Evolutionary conservation across 2,888 invertebrate genomes (phyloP), one percentile per base, ranked within the genome.

Genomic region (Tubulanus polymorphus): DNA sequence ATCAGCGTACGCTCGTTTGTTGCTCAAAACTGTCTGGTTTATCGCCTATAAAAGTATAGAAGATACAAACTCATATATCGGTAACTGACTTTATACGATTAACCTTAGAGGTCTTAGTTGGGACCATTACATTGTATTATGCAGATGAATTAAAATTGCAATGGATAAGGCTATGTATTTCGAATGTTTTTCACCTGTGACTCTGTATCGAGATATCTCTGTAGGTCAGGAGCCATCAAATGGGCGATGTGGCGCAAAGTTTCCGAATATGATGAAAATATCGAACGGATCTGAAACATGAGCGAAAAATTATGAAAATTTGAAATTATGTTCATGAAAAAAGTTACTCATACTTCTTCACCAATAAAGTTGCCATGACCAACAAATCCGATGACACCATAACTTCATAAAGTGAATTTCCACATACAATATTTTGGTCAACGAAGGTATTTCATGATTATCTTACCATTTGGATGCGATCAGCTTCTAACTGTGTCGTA

Each of bases 21-120:
- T 79, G 57, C 72, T 72, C 51, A 79, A 61, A 48, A 78, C 67
- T 10, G 73, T 72, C 61, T 78, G 76, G 61, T 78, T 78, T 15
- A 78, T 70, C 37, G 67, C 52, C 76, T 76, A 66, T 0, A 61
- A 60, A 35, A 37, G 28, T 18, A 37, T 35, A 15, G 12, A 15
- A 35, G 35, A 35, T 35, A 15, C 12, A 35, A n/a, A 35, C 35
- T 15, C n/a, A 15, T 35, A n/a, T n/a, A n/a, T 48, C 8, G 6
- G 49, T 10, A 30, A 49, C 28, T n/a, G n/a, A n/a, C n/a, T n/a
- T n/a, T n/a, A n/a, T n/a, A n/a, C n/a, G n/a, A n/a, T n/a, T n/a
- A n/a, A n/a, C n/a, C n/a, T n/a, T n/a, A n/a, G n/a, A n/a, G n/a
- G n/a, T 35, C 35, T 35, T 10, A 35, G 35, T 10, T 35, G 12